Evolutionary conservation across 2,888 invertebrate species (phyloP), one percentile per base, ranked within the genome.

Genomic region (Epinotia nisella): DNA sequence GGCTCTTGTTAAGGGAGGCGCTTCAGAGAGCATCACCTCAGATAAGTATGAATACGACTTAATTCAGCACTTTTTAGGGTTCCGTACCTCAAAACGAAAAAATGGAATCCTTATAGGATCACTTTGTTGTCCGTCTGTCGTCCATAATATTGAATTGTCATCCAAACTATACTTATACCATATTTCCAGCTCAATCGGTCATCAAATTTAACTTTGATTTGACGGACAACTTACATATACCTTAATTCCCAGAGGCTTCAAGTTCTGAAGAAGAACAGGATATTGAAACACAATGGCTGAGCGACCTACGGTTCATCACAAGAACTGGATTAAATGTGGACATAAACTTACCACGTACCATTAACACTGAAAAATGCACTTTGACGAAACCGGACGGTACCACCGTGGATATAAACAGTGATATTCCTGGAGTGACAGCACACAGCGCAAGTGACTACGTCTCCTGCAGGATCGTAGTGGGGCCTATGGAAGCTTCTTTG

Each of bases 401-500:
- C n/a, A 41, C 15, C 10, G 24, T 73, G 2, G 24, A 24, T 4
- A 29, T 69, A 19, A 58, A 29, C 24, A 62, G 64, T 15, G 3
- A 2, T 0, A 45, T 71, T 13, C 19, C 21, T 17, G 74, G 75
- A 17, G 75, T 75, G 39, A 75, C 67, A 13, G 19, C 61, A 15
- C 66, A 75, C 21, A 19, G 15, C 10, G 60, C 49, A 3, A 75
- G 71, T 29, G 51, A 73, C 17, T 76, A 75, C 45, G 76, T 76
- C 1, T 75, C 75, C 1, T 76, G 76, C 59, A 74, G 74, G 59
- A 45, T 75, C 2, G 74, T 71, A 3, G 67, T 76, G 3, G 74
- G 75, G 15, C 75, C 75, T 0, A 75, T 76, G 53, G 70, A 66
- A 29, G 61, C 60, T 0, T n/a, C 62, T 9, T 29, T 71, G 21